Conservation (phyloP, 1,140 invertebrate species). For the Drosophila nebulosa region DNA sequence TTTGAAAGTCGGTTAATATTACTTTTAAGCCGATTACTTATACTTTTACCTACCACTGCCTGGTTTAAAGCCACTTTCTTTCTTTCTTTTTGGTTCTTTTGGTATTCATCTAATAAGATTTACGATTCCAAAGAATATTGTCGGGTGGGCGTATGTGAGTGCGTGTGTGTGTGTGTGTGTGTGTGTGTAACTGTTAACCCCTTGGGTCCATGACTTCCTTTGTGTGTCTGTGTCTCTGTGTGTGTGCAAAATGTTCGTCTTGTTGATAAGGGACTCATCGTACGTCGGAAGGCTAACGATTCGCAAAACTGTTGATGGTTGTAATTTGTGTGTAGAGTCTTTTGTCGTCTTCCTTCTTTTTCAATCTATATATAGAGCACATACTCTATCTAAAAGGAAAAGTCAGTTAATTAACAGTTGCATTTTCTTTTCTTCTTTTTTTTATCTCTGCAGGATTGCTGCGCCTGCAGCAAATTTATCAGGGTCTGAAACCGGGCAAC, state of each 20-base stretch:
- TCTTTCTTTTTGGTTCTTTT: background rate
- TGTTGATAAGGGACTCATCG: constrained; percentile 45
- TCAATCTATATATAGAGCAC: background rate
- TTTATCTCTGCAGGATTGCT: constrained; percentile 86
- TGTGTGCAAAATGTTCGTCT: constrained; percentile 35
- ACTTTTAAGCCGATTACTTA: background rate
- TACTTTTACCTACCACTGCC: background rate
- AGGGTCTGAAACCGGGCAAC: constrained; percentile 89
- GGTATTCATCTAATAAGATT: background rate
- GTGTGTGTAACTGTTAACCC: constrained; percentile 10
- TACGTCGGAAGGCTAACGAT: constrained; percentile 39
- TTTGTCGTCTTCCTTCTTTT: background rate
- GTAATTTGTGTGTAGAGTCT: constrained; percentile 49
- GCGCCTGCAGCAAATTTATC: constrained; percentile 93
- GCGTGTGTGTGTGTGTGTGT: background rate
- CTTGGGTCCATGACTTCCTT: constrained; percentile 23
- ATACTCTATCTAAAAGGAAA: background rate
- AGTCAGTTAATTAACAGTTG: constrained; percentile 57
- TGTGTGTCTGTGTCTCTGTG: background rate
- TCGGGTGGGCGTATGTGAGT: constrained; percentile 25
- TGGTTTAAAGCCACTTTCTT: background rate
- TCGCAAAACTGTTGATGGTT: constrained; percentile 59
- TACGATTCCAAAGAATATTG: constrained; percentile 27
- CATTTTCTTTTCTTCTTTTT: background rate
- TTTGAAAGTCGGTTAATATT: background rate